Conservation (phyloP, 2,113 vertebrate species). For the Cynocephalus volans region DNA sequence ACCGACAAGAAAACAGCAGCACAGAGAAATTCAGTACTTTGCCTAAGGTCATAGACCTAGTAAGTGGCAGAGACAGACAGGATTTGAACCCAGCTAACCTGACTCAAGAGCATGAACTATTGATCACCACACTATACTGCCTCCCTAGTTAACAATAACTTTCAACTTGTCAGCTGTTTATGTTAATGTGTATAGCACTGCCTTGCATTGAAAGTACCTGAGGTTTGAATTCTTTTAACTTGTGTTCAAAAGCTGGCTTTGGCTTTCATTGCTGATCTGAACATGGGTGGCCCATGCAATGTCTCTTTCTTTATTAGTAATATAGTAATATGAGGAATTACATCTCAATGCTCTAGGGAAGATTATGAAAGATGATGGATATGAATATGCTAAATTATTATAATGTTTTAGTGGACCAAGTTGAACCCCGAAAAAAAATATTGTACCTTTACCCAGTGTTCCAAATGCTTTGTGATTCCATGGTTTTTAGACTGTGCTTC, state of each 20-base stretch:
- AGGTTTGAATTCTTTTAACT: constrained; percentile 20
- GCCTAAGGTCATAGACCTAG: neutral
- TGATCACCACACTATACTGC: neutral
- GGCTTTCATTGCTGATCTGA: neutral
- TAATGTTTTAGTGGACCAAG: neutral
- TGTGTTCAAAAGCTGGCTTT: constrained; percentile 24
- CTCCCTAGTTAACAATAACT: neutral
- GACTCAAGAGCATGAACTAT: neutral
- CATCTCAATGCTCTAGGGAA: neutral
- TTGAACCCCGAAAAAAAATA: neutral
- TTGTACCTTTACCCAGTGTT: neutral
- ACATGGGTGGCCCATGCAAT: no score
- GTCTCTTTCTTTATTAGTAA: constrained; percentile 8
- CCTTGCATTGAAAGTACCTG: neutral
- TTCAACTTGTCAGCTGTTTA: neutral
- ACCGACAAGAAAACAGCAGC: neutral
- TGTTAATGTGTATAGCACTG: neutral
- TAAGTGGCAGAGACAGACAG: constrained; percentile 10
- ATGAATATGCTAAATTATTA: neutral
- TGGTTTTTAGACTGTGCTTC: neutral
- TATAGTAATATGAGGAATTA: neutral
- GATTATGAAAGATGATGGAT: neutral
- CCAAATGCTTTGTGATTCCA: neutral
- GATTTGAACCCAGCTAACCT: neutral
- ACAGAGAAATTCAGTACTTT: neutral